A percentile compares a stretch with the other conserved stretches of the same genome.
phyloP scores from a whole-genome alignment of 2,888 invertebrate species.

The Ectemnius continuus region DNA sequence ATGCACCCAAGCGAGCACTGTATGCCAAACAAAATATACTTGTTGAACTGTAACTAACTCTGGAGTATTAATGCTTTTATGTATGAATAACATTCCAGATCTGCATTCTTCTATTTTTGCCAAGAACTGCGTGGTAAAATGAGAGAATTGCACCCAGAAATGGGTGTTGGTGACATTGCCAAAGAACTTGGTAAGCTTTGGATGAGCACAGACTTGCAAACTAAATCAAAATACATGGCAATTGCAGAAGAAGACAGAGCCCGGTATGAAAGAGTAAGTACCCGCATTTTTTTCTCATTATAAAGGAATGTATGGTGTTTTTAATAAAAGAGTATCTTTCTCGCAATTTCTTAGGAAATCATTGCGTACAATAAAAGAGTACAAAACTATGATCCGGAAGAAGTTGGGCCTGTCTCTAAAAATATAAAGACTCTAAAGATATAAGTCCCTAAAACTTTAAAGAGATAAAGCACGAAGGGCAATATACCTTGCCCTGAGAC shows the following conservation, averaged over 20 bases:
- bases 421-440: no score
- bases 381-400: constrained; percentile 61
- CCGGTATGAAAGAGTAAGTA: constrained; percentile 94
- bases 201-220: constrained; percentile 91
- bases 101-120: constrained; percentile 99
- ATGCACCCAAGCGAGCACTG: constrained; percentile 61
- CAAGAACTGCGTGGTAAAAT: constrained; percentile 98
- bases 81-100: constrained; percentile 80
- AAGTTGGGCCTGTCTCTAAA: constrained; percentile 55
- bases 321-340: neutral
- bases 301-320: neutral
- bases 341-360: constrained; percentile 50
- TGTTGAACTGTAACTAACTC: no score
- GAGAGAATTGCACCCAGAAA: constrained; percentile 94
- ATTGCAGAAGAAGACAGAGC: constrained; percentile 97
- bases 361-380: constrained; percentile 63
- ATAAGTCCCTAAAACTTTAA: constrained; percentile 39
- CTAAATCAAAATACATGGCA: constrained; percentile 93
- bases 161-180: constrained; percentile 97
- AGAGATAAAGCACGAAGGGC: constrained; percentile 25
- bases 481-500: constrained; percentile 45
- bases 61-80: neutral
- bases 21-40: constrained; percentile 27
- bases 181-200: constrained; percentile 97
- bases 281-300: neutral